These are phyloP conservation scores for Morpho deidamia DNA, from an alignment of 2,888 invertebrate species.

Conservation along the genomic window DNA sequence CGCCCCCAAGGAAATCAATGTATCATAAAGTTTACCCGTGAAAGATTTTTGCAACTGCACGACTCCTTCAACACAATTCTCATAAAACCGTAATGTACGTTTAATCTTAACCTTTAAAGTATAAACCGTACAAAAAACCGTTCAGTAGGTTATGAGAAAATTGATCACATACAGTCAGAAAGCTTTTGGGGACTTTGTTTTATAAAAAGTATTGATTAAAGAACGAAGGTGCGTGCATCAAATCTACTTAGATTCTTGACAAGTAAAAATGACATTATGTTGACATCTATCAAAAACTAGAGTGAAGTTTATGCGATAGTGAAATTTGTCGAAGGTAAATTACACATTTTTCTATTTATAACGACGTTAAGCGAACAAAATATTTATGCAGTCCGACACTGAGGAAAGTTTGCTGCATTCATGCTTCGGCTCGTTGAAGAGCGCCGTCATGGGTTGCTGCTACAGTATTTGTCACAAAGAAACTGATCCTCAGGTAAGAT, in stretches of 20 bases:
- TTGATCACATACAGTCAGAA: no score
- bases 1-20: no score
- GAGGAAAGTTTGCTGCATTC: conserved; percentile 67
- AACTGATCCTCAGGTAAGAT: conserved; percentile 80
- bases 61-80: no score
- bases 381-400: conserved; percentile 71
- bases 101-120: no score
- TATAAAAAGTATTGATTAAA: no score
- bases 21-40: no score
- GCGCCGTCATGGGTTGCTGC: conserved; percentile 82
- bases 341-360: conserved; percentile 68
- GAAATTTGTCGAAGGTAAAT: conserved; percentile 41
- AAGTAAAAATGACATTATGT: not conserved
- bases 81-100: no score
- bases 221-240: no score
- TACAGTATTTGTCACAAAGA: conserved; percentile 86
- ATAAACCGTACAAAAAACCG: no score
- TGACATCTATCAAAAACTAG: conserved; percentile 8
- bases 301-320: conserved; percentile 22
- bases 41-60: no score
- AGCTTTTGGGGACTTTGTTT: no score
- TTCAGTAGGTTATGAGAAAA: no score
- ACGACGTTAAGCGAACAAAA: conserved; percentile 52
- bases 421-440: conserved; percentile 70
- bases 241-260: conserved; percentile 5